phyloP scores from a whole-genome alignment of 2,797 vertebrate species.

The Helostoma temminkii region DNA sequence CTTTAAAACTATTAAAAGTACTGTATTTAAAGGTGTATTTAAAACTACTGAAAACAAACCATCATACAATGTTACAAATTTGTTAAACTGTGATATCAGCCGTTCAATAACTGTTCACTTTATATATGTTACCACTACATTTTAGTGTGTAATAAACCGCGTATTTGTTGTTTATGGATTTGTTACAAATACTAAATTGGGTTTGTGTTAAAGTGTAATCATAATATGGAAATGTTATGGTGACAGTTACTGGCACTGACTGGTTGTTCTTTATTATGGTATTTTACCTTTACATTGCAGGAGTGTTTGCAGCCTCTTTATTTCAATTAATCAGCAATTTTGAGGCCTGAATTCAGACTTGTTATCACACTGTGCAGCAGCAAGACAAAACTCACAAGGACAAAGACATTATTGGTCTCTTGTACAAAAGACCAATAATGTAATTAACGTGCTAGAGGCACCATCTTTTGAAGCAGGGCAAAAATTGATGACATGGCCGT shows the following conservation, averaged over 20 bases:
- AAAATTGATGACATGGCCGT: conserved; percentile 14
- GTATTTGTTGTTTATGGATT: conserved; percentile 12
- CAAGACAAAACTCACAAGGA: not conserved
- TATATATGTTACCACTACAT: conserved; percentile 16
- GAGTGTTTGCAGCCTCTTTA: conserved; percentile 1
- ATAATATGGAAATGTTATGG: conserved; percentile 17
- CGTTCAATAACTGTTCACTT: not conserved
- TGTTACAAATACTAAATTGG: conserved; percentile 10
- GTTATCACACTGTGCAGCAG: conserved; percentile 5
- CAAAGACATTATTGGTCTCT: not conserved
- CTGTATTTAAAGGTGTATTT: not conserved
- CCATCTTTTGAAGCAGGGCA: not conserved
- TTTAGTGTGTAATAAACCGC: conserved; percentile 6
- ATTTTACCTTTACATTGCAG: conserved; percentile 24
- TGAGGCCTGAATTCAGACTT: conserved; percentile 17
- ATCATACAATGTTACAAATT: not conserved
- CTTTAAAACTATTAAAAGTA: not conserved
- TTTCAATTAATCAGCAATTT: conserved; percentile 14
- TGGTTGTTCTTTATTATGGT: conserved; percentile 12
- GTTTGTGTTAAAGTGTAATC: not conserved
- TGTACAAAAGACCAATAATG: too few relatives aligned
- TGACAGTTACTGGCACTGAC: not conserved
- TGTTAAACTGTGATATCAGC: conserved; percentile 16
- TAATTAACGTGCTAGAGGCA: too few relatives aligned
- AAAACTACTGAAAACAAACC: conserved; percentile 9